Conservation (phyloP, 2,888 invertebrate species). For the Neelides folsomi region DNA sequence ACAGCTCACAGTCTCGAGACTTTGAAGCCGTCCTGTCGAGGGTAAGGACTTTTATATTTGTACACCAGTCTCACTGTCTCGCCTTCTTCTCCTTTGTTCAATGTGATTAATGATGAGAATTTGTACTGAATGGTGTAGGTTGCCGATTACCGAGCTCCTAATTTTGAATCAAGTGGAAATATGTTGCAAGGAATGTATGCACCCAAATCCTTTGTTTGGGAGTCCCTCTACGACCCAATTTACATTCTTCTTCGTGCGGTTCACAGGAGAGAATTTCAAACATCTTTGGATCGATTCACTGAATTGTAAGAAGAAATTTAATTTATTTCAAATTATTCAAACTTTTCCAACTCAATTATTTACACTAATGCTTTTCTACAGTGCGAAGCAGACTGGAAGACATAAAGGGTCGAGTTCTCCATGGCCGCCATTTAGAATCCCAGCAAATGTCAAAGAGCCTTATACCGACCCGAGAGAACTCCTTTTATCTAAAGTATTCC, state of each 20-base stretch:
- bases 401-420: conserved; percentile 45
- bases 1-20: conserved; percentile 64
- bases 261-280: conserved; percentile 82
- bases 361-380: conserved; percentile 33
- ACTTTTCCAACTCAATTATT: neutral
- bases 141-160: conserved; percentile 76
- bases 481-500: conserved; percentile 50
- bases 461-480: conserved; percentile 56
- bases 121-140: conserved; percentile 42
- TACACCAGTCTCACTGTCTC: too few species aligned
- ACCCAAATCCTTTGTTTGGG: conserved; percentile 77
- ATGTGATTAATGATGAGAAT: neutral
- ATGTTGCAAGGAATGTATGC: conserved; percentile 70
- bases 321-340: neutral
- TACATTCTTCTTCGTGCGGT: conserved; percentile 82
- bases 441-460: conserved; percentile 48
- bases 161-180: conserved; percentile 62
- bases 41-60: conserved; percentile 40
- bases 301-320: conserved; percentile 53
- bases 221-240: conserved; percentile 81
- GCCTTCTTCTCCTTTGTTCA: too few species aligned
- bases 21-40: conserved; percentile 74
- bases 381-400: conserved; percentile 49
- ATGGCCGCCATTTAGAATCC: conserved; percentile 72
- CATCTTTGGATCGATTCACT: conserved; percentile 82